Base-by-base conservation (phyloP, 2,888 invertebrate genomes). In the Lochmaea crataegi region DNA sequence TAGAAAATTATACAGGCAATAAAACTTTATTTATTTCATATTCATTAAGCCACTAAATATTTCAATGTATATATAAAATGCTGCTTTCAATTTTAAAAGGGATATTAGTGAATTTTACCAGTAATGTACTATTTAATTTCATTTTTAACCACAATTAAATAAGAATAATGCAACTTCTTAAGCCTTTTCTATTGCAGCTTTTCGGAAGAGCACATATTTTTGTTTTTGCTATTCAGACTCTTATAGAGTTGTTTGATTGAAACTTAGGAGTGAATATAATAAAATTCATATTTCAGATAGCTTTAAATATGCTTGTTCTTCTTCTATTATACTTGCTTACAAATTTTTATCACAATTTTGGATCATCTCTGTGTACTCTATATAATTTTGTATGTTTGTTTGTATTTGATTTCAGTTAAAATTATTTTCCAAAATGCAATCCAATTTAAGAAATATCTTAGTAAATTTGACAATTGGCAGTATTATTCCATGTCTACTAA, bases 381-480 rank as follows among this genome's bases (percentile, higher is more conserved):
- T 53, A 18, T 53, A 10, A 53, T 53, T n/a, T n/a, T 53, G 53
- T 53, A 53, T 16, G 53, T 53, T 53, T 53, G 2, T 53, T 10
- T 68, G 16, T 53, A 16, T 68, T 65, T 57, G 58, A 65, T 73
- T 65, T 69, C 57, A 66, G 64, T 64, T 68, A 64, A 65, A 68
- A 71, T 68, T 70, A n/a, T 53, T 41, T 48, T 56, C 42, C 26
- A 58, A 70, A 64, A 70, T 58, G 68, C 60, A 18, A 26, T 22
- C 32, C 22, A 60, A 68, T 56, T 65, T 16, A 11, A 53, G 51
- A 16, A 73, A 76, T 60, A 48, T 72, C 11, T 48, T 67, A 14
- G 56, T 76, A 61, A 74, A 74, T 69, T 16, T 76, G 53, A 48
- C 66, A 48, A 57, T 64, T 53, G 71, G 63, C 48, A 68, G 73